Evolutionary conservation across 2,113 vertebrate genomes (phyloP), one percentile per base, ranked within the genome.

Genomic region (Trematomus loennbergii): DNA sequence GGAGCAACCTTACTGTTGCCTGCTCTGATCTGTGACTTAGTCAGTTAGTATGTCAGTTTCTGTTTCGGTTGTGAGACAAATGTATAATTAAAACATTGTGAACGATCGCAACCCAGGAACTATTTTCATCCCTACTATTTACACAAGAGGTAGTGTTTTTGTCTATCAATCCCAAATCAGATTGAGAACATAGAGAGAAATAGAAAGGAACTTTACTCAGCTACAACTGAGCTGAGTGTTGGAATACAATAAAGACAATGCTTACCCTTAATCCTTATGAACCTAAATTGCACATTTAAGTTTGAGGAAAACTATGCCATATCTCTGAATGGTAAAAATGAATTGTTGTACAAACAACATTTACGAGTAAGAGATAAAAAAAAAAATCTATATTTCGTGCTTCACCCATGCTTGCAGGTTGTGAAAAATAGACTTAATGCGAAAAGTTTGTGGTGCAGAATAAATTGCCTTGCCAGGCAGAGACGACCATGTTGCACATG

Each of bases 361-460:
- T 72, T 45, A 59, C 36, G 64, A 65, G 45, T 60, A 62, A 78
- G 48, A 55, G 58, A 45, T 48, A 58, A 68, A 59, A 60, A 57
- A 48, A 67, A 29, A 29, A 29, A 72, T 25, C 29, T 48, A 57
- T 45, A 61, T 75, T 72, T 76, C 1, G 5, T 15, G 12, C 71
- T 72, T 75, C 53, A 43, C 33, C 78, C 53, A 59, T 59, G 75
- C 73, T 52, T 67, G 70, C 57, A 52, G n/a, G 22, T 50, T 25
- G 0, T 33, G 53, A 29, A 62, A 82, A 48, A 60, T 2, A 70
- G 54, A 2, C 20, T 69, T 77, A 1, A 74, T 66, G 67, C 5
- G 10, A 81, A 87, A 73, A 53, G 72, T 82, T 75, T 75, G 69
- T 87, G 78, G 55, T 59, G 82, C 86, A 82, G 75, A 89, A 87